These are phyloP conservation scores for Peromyscus nudipes DNA, from an alignment of 2,797 vertebrate species.

Conservation along the genomic window DNA sequence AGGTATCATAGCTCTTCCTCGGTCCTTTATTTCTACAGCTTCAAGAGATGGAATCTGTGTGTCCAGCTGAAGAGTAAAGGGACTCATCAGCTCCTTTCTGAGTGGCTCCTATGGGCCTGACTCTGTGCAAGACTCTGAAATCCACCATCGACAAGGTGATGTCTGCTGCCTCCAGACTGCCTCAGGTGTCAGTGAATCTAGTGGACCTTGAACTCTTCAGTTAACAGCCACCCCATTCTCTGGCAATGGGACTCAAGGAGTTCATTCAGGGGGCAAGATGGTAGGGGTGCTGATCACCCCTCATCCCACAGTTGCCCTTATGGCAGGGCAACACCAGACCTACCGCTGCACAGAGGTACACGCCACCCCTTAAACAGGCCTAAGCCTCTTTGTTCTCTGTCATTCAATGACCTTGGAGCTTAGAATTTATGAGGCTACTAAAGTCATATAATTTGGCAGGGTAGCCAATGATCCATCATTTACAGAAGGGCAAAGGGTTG, in stretches of 20 bases:
- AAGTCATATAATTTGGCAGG: not conserved
- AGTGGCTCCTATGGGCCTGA: not conserved
- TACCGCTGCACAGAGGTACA: not conserved
- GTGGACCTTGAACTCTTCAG: accelerated
- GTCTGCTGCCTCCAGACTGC: not conserved
- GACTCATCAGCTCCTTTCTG: not conserved
- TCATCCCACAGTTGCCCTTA: not conserved
- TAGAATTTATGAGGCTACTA: slow-evolving; percentile 37
- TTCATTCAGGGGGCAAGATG: not conserved
- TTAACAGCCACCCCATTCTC: accelerated
- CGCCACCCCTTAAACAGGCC: not conserved
- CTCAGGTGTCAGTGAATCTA: not conserved
- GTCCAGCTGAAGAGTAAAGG: not conserved
- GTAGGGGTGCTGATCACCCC: not conserved
- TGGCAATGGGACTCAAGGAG: not conserved
- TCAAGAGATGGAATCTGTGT: not conserved
- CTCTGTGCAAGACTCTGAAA: not conserved
- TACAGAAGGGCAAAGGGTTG: not conserved
- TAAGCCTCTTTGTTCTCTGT: not conserved
- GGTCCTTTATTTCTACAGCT: not conserved
- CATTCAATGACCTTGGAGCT: not conserved
- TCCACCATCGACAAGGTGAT: too few relatives aligned
- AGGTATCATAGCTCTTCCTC: not conserved
- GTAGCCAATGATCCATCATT: not conserved
- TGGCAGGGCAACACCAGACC: not conserved